Evolutionary conservation across 2,888 invertebrate species (phyloP).

Genomic region (Ctena decussata): DNA sequence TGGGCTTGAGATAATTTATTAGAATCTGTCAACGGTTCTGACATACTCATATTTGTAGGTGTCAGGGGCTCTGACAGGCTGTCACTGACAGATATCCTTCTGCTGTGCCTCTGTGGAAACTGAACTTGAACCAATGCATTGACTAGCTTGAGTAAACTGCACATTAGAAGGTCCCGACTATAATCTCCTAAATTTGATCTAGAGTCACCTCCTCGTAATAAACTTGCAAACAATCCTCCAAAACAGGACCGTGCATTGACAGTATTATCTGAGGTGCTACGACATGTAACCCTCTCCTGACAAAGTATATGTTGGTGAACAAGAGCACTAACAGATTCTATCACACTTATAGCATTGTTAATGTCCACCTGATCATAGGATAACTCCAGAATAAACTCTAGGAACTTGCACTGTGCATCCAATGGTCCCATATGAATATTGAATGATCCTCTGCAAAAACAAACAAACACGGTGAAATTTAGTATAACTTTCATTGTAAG

Average conservation of each 20-base stretch:
- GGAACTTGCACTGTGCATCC: constrained; percentile 92
- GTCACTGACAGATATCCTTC: constrained; percentile 50
- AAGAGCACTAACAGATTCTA: constrained; percentile 90
- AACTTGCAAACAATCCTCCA: constrained; percentile 92
- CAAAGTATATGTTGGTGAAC: constrained; percentile 84
- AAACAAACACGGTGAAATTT: neutral
- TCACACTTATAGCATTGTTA: constrained; percentile 91
- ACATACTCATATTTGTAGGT: constrained; percentile 46
- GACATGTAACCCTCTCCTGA: constrained; percentile 82
- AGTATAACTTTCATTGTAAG: too few relatives aligned
- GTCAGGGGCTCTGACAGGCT: constrained; percentile 48
- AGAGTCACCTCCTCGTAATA: constrained; percentile 89
- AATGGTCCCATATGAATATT: constrained; percentile 89
- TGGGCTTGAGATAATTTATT: constrained; percentile 78
- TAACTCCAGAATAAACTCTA: constrained; percentile 90
- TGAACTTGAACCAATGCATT: constrained; percentile 82
- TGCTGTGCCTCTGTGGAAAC: constrained; percentile 57
- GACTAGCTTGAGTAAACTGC: constrained; percentile 83
- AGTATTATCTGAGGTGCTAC: constrained; percentile 87
- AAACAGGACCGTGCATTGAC: constrained; percentile 89
- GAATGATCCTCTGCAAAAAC: constrained; percentile 87
- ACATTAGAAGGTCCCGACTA: constrained; percentile 84
- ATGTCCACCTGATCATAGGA: constrained; percentile 91
- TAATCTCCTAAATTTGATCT: constrained; percentile 78
- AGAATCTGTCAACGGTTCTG: constrained; percentile 78